Base-by-base conservation (phyloP, 2,113 vertebrate genomes). In the Bufo gargarizans region DNA sequence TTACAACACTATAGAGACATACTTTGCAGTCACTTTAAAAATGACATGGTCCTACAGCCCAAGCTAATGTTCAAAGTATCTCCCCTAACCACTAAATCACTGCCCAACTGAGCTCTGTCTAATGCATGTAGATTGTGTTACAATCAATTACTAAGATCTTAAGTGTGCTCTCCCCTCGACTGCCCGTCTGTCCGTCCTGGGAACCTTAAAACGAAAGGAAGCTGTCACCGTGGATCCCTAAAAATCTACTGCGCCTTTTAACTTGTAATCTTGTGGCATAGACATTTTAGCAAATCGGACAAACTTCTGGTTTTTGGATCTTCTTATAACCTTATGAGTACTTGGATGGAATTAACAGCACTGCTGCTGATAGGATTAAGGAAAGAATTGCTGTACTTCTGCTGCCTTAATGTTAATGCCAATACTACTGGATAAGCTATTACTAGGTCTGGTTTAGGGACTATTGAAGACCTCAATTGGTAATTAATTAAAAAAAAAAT, bases 101-200 rank as follows among this genome's bases (percentile, higher is more conserved):
- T 89, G 72, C 81, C 81, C 81, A 77, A 78, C 81, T 78, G 87
- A 89, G 59, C 80, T 89, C 82, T 84, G 81, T 89, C 82, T 89
- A 89, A 89, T 89, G 87, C 87, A 89, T 84, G 87, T 89, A 84
- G 81, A 89, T 89, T 89, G 87, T 65, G 87, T 89, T 89, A 89
- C 87, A 89, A 89, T 89, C 87, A 89, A 89, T 89, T 89, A 89
- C 87, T 82, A 69, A 89, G 87, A 69, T 89, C 82, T 89, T 89
- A 89, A 89, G 74, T 89, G 87, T 89, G 72, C 61, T 50, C 74
- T 89, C 22, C 72, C 71, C 81, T 79, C 49, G 59, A 77, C 81
- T 20, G 82, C 72, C 69, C 72, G 71, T 88, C 81, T 88, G 72
- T 78, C 87, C 87, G 59, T 82, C 53, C n/a, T 63, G 49, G 61